Evolutionary conservation across 2,888 invertebrate genomes (phyloP), one percentile per base, ranked within the genome.

Genomic region (Stenotaenia linearis): DNA sequence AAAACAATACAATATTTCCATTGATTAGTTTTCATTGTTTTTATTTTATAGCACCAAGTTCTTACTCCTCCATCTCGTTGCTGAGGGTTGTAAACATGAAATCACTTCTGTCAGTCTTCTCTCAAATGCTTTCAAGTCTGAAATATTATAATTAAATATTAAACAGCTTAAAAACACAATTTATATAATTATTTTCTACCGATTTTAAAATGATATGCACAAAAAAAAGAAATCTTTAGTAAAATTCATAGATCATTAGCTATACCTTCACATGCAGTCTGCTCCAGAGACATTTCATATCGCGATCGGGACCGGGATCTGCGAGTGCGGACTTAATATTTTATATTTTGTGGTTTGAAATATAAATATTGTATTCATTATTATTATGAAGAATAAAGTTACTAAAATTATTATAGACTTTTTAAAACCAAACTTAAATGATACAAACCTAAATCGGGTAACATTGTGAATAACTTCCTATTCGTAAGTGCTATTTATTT

Each of bases 51-150:
- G 25, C 28, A 80, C 28, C 50, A 78, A 74, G 35, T 25, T 89
- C 90, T 90, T 90, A 96, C 97, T 92, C 90, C 97, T 91, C 98
- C 98, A 99, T 87, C 97, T 90, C 84, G 92, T 91, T 78, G 98
- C 97, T 75, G 95, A 92, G 40, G 98, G 98, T 86, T 97, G 95
- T 83, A 98, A 90, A 86, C 96, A 95, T 83, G 95, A 92, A 85
- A 99, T 97, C 18, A 98, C 98, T 89, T 99, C 98, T 0, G 97
- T 98, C 28, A 99, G 89, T 79, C 98, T 91, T 82, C 98, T 91
- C 88, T 99, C 98, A 87, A 98, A 98, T 50, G 98, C 98, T 88
- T 98, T 98, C 83, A 99, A 89, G 90, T 99, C 98, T 82, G 35
- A 69, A 69, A 69, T 5, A 21, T 50, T 0, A 18, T 40, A 40